Conservation (phyloP, 2,888 invertebrate genomes). For the Clusia tigrina region DNA sequence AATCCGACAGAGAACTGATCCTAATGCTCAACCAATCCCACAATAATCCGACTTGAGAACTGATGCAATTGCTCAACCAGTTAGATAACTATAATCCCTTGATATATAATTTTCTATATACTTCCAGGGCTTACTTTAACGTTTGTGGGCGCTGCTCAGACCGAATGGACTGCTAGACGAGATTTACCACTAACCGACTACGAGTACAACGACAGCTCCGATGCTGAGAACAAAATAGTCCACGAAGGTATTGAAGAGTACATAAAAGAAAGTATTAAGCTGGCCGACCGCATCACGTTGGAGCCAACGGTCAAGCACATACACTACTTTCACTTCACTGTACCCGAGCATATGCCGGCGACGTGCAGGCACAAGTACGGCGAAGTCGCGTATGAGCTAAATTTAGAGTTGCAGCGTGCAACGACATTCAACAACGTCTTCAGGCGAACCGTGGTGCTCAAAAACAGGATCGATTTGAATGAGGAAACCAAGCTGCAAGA, state of each 20-base stretch:
- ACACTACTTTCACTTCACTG: slow-evolving; percentile 34
- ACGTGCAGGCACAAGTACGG: slow-evolving; percentile 41
- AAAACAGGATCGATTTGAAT: slow-evolving; percentile 38
- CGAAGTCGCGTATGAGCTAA: slow-evolving; percentile 37
- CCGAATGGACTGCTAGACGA: slow-evolving; percentile 40
- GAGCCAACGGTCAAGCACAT: slow-evolving; percentile 18
- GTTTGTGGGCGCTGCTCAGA: slow-evolving; percentile 37
- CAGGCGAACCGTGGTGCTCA: slow-evolving; percentile 39
- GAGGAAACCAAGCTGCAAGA: slow-evolving; percentile 6
- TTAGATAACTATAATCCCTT: no score
- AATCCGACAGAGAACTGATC: no score
- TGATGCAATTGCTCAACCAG: no score
- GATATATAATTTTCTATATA: no score
- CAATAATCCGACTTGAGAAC: no score
- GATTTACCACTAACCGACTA: slow-evolving; percentile 24
- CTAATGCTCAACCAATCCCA: no score
- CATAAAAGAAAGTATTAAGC: slow-evolving; percentile 28
- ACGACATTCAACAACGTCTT: slow-evolving; percentile 39
- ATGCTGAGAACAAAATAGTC: slow-evolving; percentile 19
- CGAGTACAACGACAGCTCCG: slow-evolving; percentile 45
- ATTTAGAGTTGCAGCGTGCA: slow-evolving; percentile 37
- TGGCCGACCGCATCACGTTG: slow-evolving; percentile 25
- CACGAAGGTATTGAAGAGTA: slow-evolving; percentile 34
- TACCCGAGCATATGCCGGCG: slow-evolving; percentile 40
- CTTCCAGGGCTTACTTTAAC: slow-evolving; percentile 40